Conservation (phyloP, 2,797 vertebrate genomes). For the Gobionotothen gibberifrons region DNA sequence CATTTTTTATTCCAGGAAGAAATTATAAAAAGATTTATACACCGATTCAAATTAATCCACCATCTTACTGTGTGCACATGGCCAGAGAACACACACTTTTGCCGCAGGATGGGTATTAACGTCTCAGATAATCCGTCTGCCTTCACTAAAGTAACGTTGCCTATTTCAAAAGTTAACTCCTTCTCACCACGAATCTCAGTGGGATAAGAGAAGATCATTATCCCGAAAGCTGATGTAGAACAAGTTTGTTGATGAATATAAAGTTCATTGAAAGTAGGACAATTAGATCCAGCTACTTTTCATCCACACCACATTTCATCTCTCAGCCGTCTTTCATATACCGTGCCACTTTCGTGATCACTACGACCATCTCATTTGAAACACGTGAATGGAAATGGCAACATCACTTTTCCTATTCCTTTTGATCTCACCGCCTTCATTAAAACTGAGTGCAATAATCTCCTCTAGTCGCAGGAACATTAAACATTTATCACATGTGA, state of each 20-base stretch:
- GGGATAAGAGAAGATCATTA: conserved; percentile 71
- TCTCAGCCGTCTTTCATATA: conserved; percentile 25
- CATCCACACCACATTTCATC: conserved; percentile 31
- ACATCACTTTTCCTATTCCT: conserved; percentile 29
- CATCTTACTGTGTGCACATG: conserved; percentile 31
- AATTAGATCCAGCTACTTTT: conserved; percentile 59
- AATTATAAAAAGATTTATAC: conserved; percentile 34
- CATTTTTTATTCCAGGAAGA: conserved; percentile 8
- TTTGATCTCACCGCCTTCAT: conserved; percentile 47
- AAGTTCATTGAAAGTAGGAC: conserved; percentile 72
- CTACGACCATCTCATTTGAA: conserved; percentile 18
- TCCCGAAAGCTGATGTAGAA: conserved; percentile 37
- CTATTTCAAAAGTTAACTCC: conserved; percentile 59
- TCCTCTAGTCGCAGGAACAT: conserved; percentile 15
- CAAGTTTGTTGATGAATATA: conserved; percentile 56
- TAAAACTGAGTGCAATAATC: conserved; percentile 43
- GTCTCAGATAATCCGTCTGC: conserved; percentile 47
- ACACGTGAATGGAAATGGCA: conserved; percentile 17
- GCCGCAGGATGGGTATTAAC: conserved; percentile 36
- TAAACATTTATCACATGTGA: conserved; percentile 32
- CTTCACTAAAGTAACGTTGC: conserved; percentile 43
- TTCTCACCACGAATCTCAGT: conserved; percentile 42
- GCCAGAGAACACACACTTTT: conserved; percentile 34
- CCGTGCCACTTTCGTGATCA: conserved; percentile 8
- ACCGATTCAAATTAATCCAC: conserved; percentile 46